Evolutionary conservation across 2,113 vertebrate species (phyloP), one percentile per base, ranked within the genome.

Genomic region (Oreochromis tanganicae): DNA sequence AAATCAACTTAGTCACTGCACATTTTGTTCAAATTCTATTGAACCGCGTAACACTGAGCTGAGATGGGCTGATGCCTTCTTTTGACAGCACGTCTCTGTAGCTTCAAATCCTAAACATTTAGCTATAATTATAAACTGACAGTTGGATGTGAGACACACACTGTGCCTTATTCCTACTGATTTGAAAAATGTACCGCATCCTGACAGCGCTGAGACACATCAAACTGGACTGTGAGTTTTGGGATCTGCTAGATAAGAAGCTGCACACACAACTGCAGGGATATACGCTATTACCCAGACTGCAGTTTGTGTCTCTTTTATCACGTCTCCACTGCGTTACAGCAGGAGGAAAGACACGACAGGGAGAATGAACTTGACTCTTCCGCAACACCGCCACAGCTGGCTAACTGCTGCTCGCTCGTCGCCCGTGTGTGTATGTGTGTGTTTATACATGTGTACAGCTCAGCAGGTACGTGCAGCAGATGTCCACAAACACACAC

Each of bases 401-500:
- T 94, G 93, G 88, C 81, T 86, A 83, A 71, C 89, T 86, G 80
- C 85, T 92, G 88, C 85, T 84, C 17, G 24, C 86, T 82, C 66
- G 43, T 66, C 13, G 1, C 75, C 75, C 82, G 55, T 83, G 38
- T 57, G 78, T 86, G 59, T 83, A 61, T 71, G 24, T 88, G 82
- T 87, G 68, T 82, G 48, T 41, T 13, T 54, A 19, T 86, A 84
- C 86, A 90, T 57, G 85, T 90, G 89, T 93, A 90, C 87, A 82
- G n/a, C 89, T 78, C 92, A 93, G 92, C 87, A 82, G 87, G 92
- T 91, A 93, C 87, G 89, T 93, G 91, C 83, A 89, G 86, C 93
- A 95, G 89, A 94, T 92, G 93, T 93, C 92, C 80, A 38, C 83
- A 82, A 83, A 78, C 79, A 73, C 61, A 82, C 59, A 24, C 71